Conservation (phyloP, 2,113 vertebrate species). For the Corydoras maculifer region DNA sequence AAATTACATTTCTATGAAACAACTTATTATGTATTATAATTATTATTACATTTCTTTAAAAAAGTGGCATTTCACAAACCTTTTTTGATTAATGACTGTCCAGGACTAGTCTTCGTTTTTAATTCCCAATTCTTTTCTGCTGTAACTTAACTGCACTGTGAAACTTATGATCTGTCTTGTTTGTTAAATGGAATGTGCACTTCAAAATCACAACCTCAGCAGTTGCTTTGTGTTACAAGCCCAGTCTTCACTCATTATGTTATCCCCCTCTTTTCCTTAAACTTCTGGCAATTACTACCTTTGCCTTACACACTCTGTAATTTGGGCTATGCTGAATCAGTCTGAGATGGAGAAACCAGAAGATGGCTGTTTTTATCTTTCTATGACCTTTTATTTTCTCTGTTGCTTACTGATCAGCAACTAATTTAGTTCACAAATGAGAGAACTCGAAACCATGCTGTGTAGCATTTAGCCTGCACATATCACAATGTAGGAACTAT, state of each 20-base stretch:
- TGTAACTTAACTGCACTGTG: not conserved
- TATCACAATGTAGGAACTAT: too few relatives aligned
- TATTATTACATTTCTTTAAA: too few relatives aligned
- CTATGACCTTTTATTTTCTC: slow-evolving; percentile 35
- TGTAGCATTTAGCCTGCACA: too few relatives aligned
- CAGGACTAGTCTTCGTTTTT: not conserved
- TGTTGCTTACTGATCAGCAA: slow-evolving; percentile 34
- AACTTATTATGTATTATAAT: too few relatives aligned
- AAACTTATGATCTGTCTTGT: slow-evolving; percentile 4
- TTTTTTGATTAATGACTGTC: too few relatives aligned
- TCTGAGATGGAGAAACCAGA: slow-evolving; percentile 63
- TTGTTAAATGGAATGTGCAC: slow-evolving; percentile 25
- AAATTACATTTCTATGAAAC: too few relatives aligned
- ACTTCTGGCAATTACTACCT: slow-evolving; percentile 56
- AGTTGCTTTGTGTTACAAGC: slow-evolving; percentile 30
- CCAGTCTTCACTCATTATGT: slow-evolving; percentile 40
- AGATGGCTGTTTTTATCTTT: slow-evolving; percentile 39
- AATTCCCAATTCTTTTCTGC: not conserved
- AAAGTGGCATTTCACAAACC: too few relatives aligned
- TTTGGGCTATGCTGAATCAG: slow-evolving; percentile 58
- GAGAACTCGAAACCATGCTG: too few relatives aligned
- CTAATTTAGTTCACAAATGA: not conserved
- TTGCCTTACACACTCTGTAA: slow-evolving; percentile 61
- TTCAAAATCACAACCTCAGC: slow-evolving; percentile 42
- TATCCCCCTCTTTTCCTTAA: slow-evolving; percentile 31